Base-by-base conservation (phyloP, 2,888 invertebrate species). In the Apocheima hispidaria region DNA sequence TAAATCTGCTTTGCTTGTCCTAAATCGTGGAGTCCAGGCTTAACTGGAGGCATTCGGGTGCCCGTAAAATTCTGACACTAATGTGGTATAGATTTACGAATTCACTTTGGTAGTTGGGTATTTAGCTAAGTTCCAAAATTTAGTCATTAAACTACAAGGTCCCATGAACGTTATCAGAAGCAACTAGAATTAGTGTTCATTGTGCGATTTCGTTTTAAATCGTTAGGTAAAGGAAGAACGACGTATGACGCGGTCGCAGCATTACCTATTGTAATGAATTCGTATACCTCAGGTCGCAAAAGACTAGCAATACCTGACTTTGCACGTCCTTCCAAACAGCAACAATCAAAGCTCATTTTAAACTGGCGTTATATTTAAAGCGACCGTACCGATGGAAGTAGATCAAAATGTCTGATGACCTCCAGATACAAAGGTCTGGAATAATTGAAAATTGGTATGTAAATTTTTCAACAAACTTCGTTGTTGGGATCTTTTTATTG, bases 231-330 rank as follows among this genome's bases (percentile, higher is more conserved):
- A 78, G 71, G 72, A 75, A 81, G 78, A 72, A 69, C 52, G 43
- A 4, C 70, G n/a, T 70, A 74, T 86, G 85, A 84, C 84, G 84
- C 79, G 68, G 78, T 71, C 72, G 72, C 77, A 63, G 63, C 84
- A 91, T 91, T 90, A 89, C 79, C 80, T 87, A 92, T 91, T 91
- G 85, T 90, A 90, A 91, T 88, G 79, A 81, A 90, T 88, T 84
- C 87, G 83, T 80, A 81, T 78, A 75, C 75, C 81, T 59, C 78
- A 73, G 86, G 87, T 89, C 88, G 79, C 74, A 68, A 88, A 84
- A 83, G 66, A 60, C 49, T 84, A 84, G 66, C 60, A 43, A 65
- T 36, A 60, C 40, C 56, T 73, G 85, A 78, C 79, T 85, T 76
- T 62, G 73, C 72, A 62, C 67, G 68, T 70, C 70, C 65, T 66